phyloP scores from a whole-genome alignment of 2,113 vertebrate genomes.

The rabbit (Oryctolagus cuniculus) region DNA sequence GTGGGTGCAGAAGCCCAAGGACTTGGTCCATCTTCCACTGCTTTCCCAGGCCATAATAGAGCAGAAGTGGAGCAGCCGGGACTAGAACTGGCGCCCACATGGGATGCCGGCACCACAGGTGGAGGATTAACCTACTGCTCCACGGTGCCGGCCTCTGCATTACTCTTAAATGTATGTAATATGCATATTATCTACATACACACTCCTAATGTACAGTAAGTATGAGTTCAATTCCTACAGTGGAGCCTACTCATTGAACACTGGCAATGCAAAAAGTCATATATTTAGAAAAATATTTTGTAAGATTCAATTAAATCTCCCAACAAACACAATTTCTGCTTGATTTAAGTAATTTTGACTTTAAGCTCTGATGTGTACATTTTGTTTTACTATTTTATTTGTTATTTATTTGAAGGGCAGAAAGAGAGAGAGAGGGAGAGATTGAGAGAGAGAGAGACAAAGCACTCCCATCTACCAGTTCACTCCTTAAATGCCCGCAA shows the following conservation, averaged over 20 bases:
- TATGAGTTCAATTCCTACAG: not conserved
- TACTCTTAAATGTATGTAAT: not conserved
- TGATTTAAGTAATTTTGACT: conserved; percentile 29
- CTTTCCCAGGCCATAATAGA: no score
- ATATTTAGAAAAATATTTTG: conserved; percentile 45
- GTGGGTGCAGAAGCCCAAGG: no score
- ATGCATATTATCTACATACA: not conserved
- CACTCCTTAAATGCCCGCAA: no score
- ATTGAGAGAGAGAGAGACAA: no score
- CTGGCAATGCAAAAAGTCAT: conserved; percentile 1
- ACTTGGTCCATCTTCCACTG: no score
- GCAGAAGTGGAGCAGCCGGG: no score
- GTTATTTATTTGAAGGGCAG: no score
- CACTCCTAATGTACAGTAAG: not conserved
- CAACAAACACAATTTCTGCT: not conserved
- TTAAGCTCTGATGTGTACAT: not conserved
- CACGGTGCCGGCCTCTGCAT: not conserved
- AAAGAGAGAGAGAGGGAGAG: no score
- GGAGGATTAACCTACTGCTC: no score
- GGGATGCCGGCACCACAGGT: no score
- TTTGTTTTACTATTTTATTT: not conserved
- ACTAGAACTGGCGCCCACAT: no score
- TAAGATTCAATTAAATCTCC: not conserved
- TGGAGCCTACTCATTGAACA: not conserved
- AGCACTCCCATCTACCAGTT: no score